Conservation (phyloP, 1,140 invertebrate genomes). For the Glossosoma conforme region DNA sequence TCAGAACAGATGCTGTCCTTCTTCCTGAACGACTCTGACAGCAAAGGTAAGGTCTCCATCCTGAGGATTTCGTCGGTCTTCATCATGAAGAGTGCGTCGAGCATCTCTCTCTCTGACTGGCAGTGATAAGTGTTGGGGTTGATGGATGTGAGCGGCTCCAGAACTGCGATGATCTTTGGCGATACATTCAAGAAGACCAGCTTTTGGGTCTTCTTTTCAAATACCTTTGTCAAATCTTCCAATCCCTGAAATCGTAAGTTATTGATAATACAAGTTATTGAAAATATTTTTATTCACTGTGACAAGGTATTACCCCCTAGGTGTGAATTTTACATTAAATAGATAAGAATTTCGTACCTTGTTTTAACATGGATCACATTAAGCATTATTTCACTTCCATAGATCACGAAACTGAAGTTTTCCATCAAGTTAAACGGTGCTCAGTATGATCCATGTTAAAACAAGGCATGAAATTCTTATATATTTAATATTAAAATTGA, state of each 20-base stretch:
- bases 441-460: too few species aligned
- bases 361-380: too few species aligned
- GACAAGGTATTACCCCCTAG: too few species aligned
- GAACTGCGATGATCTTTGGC: constrained; percentile 38
- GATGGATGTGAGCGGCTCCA: constrained; percentile 31
- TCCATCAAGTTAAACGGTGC: too few species aligned
- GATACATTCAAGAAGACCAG: constrained; percentile 64
- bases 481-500: too few species aligned
- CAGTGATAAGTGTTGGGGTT: constrained; percentile 27
- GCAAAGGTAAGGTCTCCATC: constrained; percentile 23
- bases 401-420: too few species aligned
- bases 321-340: too few species aligned
- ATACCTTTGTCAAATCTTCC: constrained; percentile 55
- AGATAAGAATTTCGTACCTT: too few species aligned
- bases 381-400: too few species aligned
- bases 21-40: constrained; percentile 27
- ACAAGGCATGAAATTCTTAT: too few species aligned
- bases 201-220: constrained; percentile 53
- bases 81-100: constrained; percentile 27
- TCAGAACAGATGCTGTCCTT: constrained; percentile 27
- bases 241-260: constrained; percentile 33
- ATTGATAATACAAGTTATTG: too few species aligned
- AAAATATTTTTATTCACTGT: too few species aligned
- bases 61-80: constrained; percentile 25
- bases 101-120: constrained; percentile 28